These are phyloP conservation scores for Chalcosyrphus nemorum DNA, from an alignment of 2,888 invertebrate genomes.

Conservation along the genomic window DNA sequence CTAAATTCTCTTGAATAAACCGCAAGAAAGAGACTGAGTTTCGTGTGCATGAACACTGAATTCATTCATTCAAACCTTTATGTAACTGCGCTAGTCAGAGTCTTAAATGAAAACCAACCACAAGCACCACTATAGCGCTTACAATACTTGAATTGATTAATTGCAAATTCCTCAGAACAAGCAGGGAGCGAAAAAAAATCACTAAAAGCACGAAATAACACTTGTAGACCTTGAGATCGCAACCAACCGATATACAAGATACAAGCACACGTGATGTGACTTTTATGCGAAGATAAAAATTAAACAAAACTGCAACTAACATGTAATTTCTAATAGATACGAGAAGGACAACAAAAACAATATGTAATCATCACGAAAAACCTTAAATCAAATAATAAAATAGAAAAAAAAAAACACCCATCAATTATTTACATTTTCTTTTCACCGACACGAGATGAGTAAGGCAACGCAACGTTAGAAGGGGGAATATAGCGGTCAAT, in stretches of 20 bases:
- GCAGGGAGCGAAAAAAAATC: neutral
- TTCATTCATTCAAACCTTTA: neutral
- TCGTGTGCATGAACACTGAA: neutral
- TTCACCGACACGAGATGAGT: neutral
- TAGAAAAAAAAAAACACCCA: constrained; percentile 17
- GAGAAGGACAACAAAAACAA: neutral
- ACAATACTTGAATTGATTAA: constrained; percentile 27
- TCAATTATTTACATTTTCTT: constrained; percentile 43
- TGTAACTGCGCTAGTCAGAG: neutral
- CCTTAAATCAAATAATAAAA: neutral
- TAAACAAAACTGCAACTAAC: too few relatives aligned
- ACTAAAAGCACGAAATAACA: constrained; percentile 55
- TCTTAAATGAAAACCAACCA: neutral
- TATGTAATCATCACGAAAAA: constrained; percentile 10
- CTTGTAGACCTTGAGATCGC: constrained; percentile 65
- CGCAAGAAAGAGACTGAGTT: neutral
- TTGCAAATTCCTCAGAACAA: constrained; percentile 53
- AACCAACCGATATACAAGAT: constrained; percentile 7
- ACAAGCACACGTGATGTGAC: constrained; percentile 46
- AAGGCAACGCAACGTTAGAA: neutral
- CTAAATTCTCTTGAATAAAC: neutral
- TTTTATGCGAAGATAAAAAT: neutral
- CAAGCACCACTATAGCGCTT: neutral
- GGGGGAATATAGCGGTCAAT: neutral
- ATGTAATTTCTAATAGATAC: neutral